Base-by-base conservation (phyloP, 2,888 invertebrate genomes). In the Eledona agricola region DNA sequence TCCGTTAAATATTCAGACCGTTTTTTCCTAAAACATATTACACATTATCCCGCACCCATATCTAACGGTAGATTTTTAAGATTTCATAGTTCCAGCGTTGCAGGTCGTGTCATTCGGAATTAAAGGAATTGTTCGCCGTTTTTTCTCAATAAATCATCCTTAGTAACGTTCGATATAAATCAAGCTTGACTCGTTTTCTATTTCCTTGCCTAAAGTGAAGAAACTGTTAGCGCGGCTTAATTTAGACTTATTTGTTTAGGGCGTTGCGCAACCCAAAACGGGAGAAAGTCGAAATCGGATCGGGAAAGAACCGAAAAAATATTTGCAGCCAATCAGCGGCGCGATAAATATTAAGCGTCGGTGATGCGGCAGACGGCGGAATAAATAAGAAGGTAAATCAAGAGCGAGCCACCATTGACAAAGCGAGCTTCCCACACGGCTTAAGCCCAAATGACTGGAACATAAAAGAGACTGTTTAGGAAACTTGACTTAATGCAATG, bases 381-480 rank as follows among this genome's bases (percentile, higher is more conserved):
- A 45, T 43, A 51, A 45, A 45, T 51, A 43, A 22, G 31, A 28
- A 51, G 29, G 37, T 51, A 45, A 51, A 55, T 50, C 45, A 43
- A 51, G 50, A 51, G 40, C 31, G 22, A 43, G 47, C 56, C 60
- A 61, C 68, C 68, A 68, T 68, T 68, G 66, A 68, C 63, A 68
- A 68, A 67, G 62, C 60, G 56, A 58, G 53, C 66, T 59, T 63
- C 69, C 69, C 66, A 67, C 69, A 64, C 66, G 62, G 53, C 59
- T 63, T 59, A 57, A 60, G 59, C 64, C 64, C 66, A 69, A 66
- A 66, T 65, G 66, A 66, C 65, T 68, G 35, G 25, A 29, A 42
- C 42, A 56, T 54, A 47, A 59, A 58, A 57, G 58, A 55, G 59
- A 62, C 72, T 66, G 70, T 73, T 73, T 73, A 73, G 73, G 72